Conservation (phyloP, 2,797 vertebrate species). For the Xenops minutus region DNA sequence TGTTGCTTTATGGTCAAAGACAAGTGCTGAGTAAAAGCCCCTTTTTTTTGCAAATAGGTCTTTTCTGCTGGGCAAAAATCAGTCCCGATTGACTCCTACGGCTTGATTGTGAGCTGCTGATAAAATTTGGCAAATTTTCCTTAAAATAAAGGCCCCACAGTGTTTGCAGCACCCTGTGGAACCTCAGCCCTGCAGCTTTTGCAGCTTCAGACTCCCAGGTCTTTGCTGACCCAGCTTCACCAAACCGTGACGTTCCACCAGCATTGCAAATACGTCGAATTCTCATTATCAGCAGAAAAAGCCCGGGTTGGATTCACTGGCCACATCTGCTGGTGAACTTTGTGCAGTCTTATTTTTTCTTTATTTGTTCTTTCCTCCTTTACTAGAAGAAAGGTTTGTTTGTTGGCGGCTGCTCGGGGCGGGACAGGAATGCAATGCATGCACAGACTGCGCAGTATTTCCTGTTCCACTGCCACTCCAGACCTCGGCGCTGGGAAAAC, state of each 20-base stretch:
- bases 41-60: neutral
- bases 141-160: neutral
- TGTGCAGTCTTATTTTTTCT: conserved; percentile 35
- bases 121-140: neutral
- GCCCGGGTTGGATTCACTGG: conserved; percentile 14
- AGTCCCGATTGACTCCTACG: neutral
- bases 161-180: neutral
- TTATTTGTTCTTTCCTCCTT: neutral
- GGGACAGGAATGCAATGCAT: conserved; percentile 85
- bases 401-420: conserved; percentile 79
- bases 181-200: neutral
- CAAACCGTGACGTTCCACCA: neutral
- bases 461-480: conserved; percentile 81
- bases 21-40: neutral
- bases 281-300: conserved; percentile 30
- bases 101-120: neutral
- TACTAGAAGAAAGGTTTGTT: conserved; percentile 82
- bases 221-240: neutral
- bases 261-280: neutral
- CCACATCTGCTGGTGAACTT: conserved; percentile 67
- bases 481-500: conserved; percentile 63
- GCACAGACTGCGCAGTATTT: conserved; percentile 84
- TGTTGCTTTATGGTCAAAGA: neutral
- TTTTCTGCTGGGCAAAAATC: neutral
- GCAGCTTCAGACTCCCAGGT: neutral